phyloP scores from a whole-genome alignment of 1,140 invertebrate species.

The Heliconius himera region DNA sequence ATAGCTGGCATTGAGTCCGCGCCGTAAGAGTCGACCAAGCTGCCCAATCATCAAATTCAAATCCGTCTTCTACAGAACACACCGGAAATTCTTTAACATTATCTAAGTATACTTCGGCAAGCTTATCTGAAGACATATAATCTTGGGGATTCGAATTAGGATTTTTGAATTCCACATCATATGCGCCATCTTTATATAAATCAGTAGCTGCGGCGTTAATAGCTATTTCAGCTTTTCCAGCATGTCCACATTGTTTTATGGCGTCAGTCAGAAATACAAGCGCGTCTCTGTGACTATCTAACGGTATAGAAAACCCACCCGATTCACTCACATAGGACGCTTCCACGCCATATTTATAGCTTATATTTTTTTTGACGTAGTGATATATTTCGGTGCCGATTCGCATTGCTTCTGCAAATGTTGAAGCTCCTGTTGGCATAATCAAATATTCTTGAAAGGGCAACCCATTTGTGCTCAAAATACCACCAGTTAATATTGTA shows the following conservation, averaged over 20 bases:
- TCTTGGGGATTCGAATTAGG: constrained; percentile 90
- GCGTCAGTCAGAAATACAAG: constrained; percentile 93
- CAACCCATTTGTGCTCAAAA: constrained; percentile 97
- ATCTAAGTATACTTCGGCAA: constrained; percentile 92
- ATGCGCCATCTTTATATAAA: constrained; percentile 91
- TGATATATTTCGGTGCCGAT: constrained; percentile 98
- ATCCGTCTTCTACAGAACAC: constrained; percentile 98
- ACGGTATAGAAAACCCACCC: constrained; percentile 98
- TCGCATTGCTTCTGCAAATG: constrained; percentile 97
- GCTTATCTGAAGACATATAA: constrained; percentile 89
- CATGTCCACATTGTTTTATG: constrained; percentile 96
- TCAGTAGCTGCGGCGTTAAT: constrained; percentile 99
- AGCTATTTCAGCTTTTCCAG: constrained; percentile 93
- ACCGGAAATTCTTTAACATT: constrained; percentile 97
- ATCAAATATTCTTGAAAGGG: constrained; percentile 99
- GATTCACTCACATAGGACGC: constrained; percentile 98
- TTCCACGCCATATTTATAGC: constrained; percentile 92
- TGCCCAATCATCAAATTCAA: constrained; percentile 97
- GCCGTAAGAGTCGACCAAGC: constrained; percentile 92
- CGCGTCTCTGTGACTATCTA: constrained; percentile 95
- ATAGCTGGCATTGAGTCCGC: constrained; percentile 90
- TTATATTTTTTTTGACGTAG: constrained; percentile 95
- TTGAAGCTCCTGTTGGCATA: constrained; percentile 91
- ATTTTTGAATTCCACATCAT: constrained; percentile 99
- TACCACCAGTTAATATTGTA: constrained; percentile 98